Evolutionary conservation across 2,797 vertebrate species (phyloP).

Genomic region (Hydrolagus colliei): DNA sequence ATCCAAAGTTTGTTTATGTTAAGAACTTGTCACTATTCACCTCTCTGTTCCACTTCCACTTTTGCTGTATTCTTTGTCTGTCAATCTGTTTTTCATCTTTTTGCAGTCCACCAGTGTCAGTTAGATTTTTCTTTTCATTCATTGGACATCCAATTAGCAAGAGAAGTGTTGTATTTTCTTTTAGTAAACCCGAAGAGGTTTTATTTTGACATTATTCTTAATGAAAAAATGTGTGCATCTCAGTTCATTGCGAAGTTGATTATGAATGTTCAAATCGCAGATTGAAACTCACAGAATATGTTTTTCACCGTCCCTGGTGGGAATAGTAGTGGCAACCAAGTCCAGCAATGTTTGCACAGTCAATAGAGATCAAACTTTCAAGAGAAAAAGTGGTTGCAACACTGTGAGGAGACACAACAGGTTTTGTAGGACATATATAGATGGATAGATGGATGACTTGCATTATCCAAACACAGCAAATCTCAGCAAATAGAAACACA

Average conservation of each 20-base stretch:
- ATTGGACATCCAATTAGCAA: not conserved
- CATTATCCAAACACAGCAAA: not conserved
- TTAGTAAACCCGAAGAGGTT: not conserved
- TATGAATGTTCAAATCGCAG: conserved; percentile 6
- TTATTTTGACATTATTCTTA: not conserved
- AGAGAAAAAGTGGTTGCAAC: conserved; percentile 5
- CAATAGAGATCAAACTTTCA: conserved; percentile 26
- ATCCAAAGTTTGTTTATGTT: not conserved
- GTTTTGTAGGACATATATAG: not conserved
- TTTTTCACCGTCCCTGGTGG: conserved; percentile 13
- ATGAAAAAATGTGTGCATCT: conserved; percentile 1
- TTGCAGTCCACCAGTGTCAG: not conserved
- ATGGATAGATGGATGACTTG: conserved; percentile 15
- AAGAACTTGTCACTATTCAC: not conserved
- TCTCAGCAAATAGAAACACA: not conserved
- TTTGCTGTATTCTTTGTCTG: not conserved
- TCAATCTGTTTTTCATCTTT: not conserved
- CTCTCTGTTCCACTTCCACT: not conserved
- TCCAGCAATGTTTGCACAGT: conserved; percentile 6
- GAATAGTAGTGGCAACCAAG: conserved; percentile 17
- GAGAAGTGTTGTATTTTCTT: not conserved
- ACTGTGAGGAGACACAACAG: conserved; percentile 3
- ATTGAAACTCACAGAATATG: not conserved
- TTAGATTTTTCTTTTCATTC: not conserved
- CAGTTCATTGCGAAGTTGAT: not conserved